Evolutionary conservation across 2,888 invertebrate species (phyloP).

Genomic region (Smittia aterrima): DNA sequence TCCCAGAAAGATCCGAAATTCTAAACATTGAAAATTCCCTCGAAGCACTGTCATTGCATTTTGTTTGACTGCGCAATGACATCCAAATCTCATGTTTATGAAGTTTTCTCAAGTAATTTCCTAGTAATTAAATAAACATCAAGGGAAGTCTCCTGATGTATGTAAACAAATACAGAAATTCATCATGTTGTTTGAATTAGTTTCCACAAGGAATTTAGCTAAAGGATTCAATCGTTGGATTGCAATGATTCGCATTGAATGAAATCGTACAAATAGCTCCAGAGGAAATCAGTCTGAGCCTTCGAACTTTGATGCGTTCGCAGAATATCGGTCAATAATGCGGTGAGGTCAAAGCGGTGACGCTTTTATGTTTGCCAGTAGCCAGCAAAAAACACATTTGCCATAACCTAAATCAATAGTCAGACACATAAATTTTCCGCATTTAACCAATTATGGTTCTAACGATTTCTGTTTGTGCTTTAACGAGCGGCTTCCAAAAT

Average conservation of each 20-base stretch:
- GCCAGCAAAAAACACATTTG: background rate
- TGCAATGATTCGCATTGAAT: too few relatives aligned
- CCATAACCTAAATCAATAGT: constrained; percentile 3
- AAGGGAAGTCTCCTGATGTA: too few relatives aligned
- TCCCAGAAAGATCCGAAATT: background rate
- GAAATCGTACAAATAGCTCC: background rate
- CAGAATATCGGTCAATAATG: background rate
- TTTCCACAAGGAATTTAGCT: background rate
- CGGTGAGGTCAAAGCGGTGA: background rate
- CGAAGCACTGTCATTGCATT: background rate
- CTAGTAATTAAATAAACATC: constrained; percentile 6
- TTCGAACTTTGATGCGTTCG: background rate
- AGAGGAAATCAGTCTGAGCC: background rate
- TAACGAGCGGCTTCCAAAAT: background rate
- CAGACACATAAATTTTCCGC: background rate
- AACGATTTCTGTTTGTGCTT: background rate
- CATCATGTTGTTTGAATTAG: background rate
- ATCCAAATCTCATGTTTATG: constrained; percentile 15
- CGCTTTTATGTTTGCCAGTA: background rate
- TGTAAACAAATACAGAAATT: background rate
- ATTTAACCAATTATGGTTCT: background rate
- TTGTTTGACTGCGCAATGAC: constrained; percentile 9
- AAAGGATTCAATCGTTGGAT: background rate
- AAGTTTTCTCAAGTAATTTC: background rate
- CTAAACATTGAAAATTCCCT: background rate